Evolutionary conservation across 2,113 vertebrate species (phyloP).

Genomic region (Mixornis gularis): DNA sequence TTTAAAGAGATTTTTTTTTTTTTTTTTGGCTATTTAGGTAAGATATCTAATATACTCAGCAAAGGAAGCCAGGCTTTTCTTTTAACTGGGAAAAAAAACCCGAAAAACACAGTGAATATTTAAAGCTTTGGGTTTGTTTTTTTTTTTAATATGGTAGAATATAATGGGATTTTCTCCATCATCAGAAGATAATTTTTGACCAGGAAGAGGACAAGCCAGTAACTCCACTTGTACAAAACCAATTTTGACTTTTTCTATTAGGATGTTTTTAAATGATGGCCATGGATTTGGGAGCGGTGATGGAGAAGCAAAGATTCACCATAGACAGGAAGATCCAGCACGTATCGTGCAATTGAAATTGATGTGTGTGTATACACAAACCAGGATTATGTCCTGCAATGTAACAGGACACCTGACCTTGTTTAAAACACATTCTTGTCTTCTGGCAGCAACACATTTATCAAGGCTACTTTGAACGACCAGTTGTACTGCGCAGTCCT

Average conservation of each 20-base stretch:
- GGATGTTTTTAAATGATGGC: background rate
- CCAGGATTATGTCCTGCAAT: background rate
- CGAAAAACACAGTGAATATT: background rate
- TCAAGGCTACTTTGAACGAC: background rate
- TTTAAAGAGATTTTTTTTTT: background rate
- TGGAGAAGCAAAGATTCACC: background rate
- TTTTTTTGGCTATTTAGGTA: background rate
- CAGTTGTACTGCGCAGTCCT: background rate
- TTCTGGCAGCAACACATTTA: conserved; percentile 4
- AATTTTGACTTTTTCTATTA: background rate
- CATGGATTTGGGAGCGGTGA: background rate
- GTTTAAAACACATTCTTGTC: conserved; percentile 2
- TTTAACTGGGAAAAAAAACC: background rate
- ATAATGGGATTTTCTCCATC: background rate
- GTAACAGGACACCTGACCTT: background rate
- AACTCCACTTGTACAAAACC: background rate
- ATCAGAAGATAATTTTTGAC: background rate
- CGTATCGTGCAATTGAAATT: background rate
- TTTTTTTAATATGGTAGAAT: background rate
- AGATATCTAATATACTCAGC: background rate
- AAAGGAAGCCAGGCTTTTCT: background rate
- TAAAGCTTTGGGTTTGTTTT: background rate
- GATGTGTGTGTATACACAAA: background rate
- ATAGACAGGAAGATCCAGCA: background rate
- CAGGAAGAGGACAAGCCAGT: background rate